Conservation (phyloP, 1,140 invertebrate genomes). For the Penaeus japonicus region DNA sequence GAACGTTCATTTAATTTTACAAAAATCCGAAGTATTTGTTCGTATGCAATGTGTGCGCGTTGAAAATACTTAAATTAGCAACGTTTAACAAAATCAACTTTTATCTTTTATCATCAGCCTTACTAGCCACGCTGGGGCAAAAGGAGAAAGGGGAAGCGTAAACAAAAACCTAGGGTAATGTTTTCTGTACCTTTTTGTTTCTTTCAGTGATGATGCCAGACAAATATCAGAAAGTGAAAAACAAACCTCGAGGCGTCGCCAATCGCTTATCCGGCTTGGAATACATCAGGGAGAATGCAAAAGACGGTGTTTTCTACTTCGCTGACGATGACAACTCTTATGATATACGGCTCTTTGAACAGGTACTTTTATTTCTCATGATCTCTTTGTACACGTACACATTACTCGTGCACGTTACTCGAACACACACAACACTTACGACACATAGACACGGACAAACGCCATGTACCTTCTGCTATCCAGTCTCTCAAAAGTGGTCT, state of each 20-base stretch:
- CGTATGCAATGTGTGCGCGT: background rate
- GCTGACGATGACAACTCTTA: constrained; percentile 78
- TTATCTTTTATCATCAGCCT: background rate
- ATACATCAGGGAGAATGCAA: constrained; percentile 66
- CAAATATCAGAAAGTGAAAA: constrained; percentile 63
- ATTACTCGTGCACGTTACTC: no score
- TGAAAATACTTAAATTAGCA: background rate
- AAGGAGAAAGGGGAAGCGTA: no score
- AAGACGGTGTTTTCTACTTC: constrained; percentile 71
- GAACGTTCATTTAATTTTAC: background rate
- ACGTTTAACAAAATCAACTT: background rate
- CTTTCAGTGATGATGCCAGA: constrained; percentile 71
- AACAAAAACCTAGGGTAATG: background rate
- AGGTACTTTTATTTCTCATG: background rate
- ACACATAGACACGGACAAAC: no score
- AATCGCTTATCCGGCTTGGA: constrained; percentile 71
- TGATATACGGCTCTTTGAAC: constrained; percentile 70
- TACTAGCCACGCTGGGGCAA: no score
- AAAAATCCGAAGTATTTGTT: background rate
- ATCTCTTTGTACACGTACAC: no score
- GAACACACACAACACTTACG: no score
- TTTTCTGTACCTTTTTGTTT: constrained; percentile 71
- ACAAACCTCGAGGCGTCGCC: constrained; percentile 71
- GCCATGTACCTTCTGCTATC: no score
- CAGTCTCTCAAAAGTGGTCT: constrained; percentile 20